Percentiles rank a stretch among this genome's conserved stretches.
Conservation (phyloP, 2,888 invertebrate genomes). For the Eilema depressum region DNA sequence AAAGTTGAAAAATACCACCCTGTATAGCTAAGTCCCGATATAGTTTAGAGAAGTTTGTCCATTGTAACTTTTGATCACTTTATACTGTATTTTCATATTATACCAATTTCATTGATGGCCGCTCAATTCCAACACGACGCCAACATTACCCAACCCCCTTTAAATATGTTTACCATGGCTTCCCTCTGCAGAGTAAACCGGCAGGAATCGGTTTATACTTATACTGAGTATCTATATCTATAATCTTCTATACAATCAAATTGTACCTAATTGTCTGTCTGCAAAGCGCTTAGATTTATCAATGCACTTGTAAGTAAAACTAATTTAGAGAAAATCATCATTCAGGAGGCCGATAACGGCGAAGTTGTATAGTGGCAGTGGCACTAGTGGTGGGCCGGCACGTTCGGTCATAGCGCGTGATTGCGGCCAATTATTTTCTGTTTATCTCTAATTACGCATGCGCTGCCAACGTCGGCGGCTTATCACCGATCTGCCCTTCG, state of each 20-base stretch:
- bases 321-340: conserved; percentile 46
- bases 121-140: no score
- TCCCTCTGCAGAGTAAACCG: no score
- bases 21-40: no score
- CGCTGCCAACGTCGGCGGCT: conserved; percentile 82
- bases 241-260: conserved; percentile 5
- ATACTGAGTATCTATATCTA: neutral
- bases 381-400: conserved; percentile 57
- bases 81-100: no score
- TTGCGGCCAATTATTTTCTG: conserved; percentile 87
- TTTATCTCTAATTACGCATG: conserved; percentile 87
- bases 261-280: neutral
- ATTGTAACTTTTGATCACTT: no score
- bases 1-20: no score
- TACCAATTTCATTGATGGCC: no score
- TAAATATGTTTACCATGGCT: no score
- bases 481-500: conserved; percentile 85
- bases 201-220: no score
- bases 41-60: no score
- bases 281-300: conserved; percentile 1
- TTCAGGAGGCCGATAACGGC: conserved; percentile 45
- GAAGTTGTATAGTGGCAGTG: conserved; percentile 30
- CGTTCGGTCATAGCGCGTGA: conserved; percentile 80
- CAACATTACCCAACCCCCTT: no score
- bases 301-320: conserved; percentile 14